Evolutionary conservation across 2,797 vertebrate species (phyloP), one percentile per base, ranked within the genome.

Genomic region (Danio albolineatus): DNA sequence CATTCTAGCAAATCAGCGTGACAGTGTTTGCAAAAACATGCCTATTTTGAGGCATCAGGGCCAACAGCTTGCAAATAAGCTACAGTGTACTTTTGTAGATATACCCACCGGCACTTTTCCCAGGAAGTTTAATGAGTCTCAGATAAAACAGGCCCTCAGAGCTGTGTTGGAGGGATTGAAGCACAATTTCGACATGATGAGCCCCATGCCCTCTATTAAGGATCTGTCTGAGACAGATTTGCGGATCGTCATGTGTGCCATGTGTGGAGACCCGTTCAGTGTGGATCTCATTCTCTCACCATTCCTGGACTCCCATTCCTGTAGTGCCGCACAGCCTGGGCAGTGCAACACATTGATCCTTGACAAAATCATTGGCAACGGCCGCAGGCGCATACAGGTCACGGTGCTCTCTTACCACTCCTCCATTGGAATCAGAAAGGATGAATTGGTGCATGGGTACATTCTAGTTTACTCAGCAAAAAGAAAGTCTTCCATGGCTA

Each of bases 211-310:
- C 7, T 96, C 92, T 66, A 98, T 97, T 92, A 99, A 99, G 90
- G 98, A 99, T 90, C 90, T 97, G 85, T 96, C 97, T 0, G 98
- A 99, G 93, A 96, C 95, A 0, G 98, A 99, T 87, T 91, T 99
- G 59, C 94, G 98, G 85, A 99, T 99, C 72, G 97, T 99, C 46
- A 99, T 99, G 98, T 99, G 97, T 84, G 98, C 96, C 84, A 98
- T 99, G 98, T 99, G 98, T 91, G 98, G 98, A 70, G 98, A 99
- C 91, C 98, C 97, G 0, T 99, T 99, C 87, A 99, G 97, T 28
- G 96, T 98, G 57, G 97, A 99, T 92, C 96, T 99, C 87, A 99
- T 99, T 91, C 96, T 99, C 86, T 98, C 98, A 19, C 98, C 98
- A 0, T 99, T 99, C 89, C 92, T 99, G 8, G 98, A 99, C 80